Evolutionary conservation across 2,888 invertebrate species (phyloP).

Genomic region (Netelia inedita): DNA sequence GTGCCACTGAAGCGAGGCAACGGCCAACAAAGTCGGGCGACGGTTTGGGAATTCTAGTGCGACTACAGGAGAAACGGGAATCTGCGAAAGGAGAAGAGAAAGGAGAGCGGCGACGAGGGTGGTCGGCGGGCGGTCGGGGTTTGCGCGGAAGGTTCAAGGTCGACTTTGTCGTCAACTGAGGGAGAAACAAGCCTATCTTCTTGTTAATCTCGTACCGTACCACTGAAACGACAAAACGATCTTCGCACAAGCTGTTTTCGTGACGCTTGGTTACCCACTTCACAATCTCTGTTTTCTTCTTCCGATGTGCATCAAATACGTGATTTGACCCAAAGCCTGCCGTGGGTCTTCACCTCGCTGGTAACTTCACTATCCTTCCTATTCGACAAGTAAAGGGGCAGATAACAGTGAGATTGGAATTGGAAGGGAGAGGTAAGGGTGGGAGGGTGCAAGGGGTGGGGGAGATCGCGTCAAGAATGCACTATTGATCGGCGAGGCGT

Average conservation of each 20-base stretch:
- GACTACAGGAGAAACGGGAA: background rate
- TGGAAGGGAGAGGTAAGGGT: conserved; percentile 17
- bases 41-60: conserved; percentile 43
- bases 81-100: background rate
- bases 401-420: conserved; percentile 26
- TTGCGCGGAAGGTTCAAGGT: background rate
- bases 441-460: conserved; percentile 17
- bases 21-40: conserved; percentile 48
- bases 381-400: conserved; percentile 47
- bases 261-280: conserved; percentile 45
- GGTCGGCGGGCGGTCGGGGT: background rate
- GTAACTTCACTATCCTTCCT: conserved; percentile 43
- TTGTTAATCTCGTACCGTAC: background rate
- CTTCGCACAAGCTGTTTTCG: conserved; percentile 59
- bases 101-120: background rate
- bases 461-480: conserved; percentile 73
- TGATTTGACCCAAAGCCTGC: conserved; percentile 6
- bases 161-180: background rate
- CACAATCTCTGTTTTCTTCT: conserved; percentile 55
- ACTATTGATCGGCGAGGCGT: conserved; percentile 74
- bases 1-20: conserved; percentile 55
- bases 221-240: conserved; percentile 34
- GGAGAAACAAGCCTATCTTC: conserved; percentile 11
- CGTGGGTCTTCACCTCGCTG: conserved; percentile 45
- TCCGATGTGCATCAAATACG: background rate